Conservation (phyloP, 2,113 vertebrate genomes). For the Apodemus sylvaticus region DNA sequence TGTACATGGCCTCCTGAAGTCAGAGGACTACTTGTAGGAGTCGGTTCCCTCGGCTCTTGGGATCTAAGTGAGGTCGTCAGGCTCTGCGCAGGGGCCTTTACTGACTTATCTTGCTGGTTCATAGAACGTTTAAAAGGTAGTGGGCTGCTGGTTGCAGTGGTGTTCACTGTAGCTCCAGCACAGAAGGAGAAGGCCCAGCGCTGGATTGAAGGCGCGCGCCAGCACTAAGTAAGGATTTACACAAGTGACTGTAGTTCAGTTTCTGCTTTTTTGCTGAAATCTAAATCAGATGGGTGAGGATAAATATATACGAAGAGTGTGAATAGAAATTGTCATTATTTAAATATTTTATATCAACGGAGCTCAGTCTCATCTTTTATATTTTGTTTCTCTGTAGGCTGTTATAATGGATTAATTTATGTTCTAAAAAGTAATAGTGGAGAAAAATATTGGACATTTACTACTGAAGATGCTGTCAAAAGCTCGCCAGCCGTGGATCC, state of each 20-base stretch:
- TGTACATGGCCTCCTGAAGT: not conserved
- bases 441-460: conserved; percentile 90
- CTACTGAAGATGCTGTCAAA: conserved; percentile 92
- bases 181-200: not conserved
- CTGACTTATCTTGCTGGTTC: not conserved
- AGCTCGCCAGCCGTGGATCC: conserved; percentile 91
- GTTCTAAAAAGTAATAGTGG: conserved; percentile 89
- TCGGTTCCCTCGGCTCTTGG: not conserved
- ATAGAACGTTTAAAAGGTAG: not conserved
- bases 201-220: not conserved
- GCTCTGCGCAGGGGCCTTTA: not conserved
- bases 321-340: not conserved
- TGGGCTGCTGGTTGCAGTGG: too few species aligned
- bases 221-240: not conserved
- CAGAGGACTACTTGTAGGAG: not conserved
- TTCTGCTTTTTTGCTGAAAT: conserved; percentile 9
- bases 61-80: not conserved
- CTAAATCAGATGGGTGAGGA: not conserved
- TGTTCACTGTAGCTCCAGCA: not conserved
- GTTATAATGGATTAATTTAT: conserved; percentile 93
- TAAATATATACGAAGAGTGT: not conserved
- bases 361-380: not conserved
- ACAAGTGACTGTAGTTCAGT: not conserved
- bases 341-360: not conserved
- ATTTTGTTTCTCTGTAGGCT: conserved; percentile 86